Evolutionary conservation across 2,113 vertebrate species (phyloP).

Genomic region (Amblyornis subalaris): DNA sequence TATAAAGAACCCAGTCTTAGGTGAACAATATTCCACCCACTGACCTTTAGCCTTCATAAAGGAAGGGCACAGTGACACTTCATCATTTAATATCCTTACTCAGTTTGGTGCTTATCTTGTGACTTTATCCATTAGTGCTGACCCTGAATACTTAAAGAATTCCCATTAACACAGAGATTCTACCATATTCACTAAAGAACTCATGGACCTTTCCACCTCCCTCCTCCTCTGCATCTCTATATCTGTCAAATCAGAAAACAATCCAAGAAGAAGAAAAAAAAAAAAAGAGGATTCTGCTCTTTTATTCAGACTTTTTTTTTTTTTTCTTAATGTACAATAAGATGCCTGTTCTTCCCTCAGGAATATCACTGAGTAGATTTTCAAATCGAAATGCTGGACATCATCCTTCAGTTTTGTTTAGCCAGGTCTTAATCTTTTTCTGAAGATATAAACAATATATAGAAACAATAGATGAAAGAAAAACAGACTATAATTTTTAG

Average conservation of each 20-base stretch:
- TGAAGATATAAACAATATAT: background rate
- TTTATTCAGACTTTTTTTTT: background rate
- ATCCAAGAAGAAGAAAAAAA: background rate
- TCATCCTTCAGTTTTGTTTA: background rate
- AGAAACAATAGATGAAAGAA: background rate
- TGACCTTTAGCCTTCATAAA: background rate
- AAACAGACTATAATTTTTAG: background rate
- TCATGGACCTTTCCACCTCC: background rate
- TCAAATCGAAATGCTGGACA: background rate
- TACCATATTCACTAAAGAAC: background rate
- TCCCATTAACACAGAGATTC: background rate
- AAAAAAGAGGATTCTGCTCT: background rate
- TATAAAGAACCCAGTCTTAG: background rate
- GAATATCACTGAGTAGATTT: background rate
- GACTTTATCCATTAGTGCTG: background rate
- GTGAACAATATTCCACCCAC: background rate
- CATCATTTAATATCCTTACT: background rate
- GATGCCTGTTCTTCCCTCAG: background rate
- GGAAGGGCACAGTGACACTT: background rate
- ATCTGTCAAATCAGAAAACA: background rate
- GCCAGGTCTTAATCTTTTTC: background rate
- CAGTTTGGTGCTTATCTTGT: background rate
- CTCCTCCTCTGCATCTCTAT: background rate
- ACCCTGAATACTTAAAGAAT: background rate
- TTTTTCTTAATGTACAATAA: background rate